Evolutionary conservation across 2,113 vertebrate species (phyloP).

Genomic region (Pleuronectes platessa): DNA sequence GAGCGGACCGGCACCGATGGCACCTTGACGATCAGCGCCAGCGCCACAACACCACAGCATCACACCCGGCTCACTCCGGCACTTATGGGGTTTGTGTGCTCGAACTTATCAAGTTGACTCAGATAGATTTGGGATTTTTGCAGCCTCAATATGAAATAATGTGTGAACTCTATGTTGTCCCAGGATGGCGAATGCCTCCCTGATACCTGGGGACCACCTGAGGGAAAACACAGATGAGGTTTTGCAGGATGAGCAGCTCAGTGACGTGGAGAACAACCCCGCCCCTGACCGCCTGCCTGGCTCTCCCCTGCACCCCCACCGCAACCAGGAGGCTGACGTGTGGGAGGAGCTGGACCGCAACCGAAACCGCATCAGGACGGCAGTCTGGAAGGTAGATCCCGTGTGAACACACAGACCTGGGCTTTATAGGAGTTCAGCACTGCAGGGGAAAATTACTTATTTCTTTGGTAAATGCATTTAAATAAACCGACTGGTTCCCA

Average conservation of each 20-base stretch:
- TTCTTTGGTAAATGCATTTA: not conserved
- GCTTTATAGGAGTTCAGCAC: not conserved
- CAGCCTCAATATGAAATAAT: not conserved
- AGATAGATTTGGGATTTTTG: not conserved
- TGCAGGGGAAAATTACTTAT: not conserved
- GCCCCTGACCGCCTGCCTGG: slow-evolving; percentile 86
- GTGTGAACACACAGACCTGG: not conserved
- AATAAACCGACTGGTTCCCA: not conserved
- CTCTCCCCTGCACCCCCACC: slow-evolving; percentile 85
- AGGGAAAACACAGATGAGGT: slow-evolving; percentile 98
- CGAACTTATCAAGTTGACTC: not conserved
- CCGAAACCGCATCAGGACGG: slow-evolving; percentile 89
- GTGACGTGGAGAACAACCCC: slow-evolving; percentile 94
- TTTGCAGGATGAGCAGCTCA: slow-evolving; percentile 97
- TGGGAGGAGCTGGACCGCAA: slow-evolving; percentile 98
- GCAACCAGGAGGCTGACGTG: slow-evolving; percentile 91
- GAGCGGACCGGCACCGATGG: slow-evolving; percentile 92
- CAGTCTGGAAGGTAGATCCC: slow-evolving; percentile 86
- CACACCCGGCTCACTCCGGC: slow-evolving; percentile 96
- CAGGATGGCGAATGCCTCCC: slow-evolving; percentile 98
- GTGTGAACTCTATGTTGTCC: not conserved
- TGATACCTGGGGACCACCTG: slow-evolving; percentile 93
- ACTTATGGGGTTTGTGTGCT: slow-evolving; percentile 88
- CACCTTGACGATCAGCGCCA: slow-evolving; percentile 88
- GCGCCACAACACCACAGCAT: slow-evolving; percentile 92